Evolutionary conservation across 2,113 vertebrate genomes (phyloP), one percentile per base, ranked within the genome.

Genomic region (Euleptes europaea): DNA sequence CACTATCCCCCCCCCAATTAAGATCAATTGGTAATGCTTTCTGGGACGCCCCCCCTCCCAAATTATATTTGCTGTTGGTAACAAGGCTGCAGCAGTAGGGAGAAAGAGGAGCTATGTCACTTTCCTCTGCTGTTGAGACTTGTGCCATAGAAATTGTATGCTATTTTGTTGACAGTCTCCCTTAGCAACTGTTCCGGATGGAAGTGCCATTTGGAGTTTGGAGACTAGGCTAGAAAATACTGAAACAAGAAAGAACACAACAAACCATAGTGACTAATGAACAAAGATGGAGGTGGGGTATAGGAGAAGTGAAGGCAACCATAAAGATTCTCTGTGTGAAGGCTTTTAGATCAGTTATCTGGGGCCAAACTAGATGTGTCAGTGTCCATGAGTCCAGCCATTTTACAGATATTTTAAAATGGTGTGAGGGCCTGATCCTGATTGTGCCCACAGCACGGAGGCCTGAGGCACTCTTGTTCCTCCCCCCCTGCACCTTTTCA

Each of bases 281-380:
- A 38, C 4, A 38, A 78, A 67, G 67, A 11, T 19, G 35, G 14
- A 69, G 31, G 8, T 15, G 13, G 7, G n/a, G 31, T 13, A 66
- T 67, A 74, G 70, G 54, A 33, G 3, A 57, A 70, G 26, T 47
- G 11, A n/a, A 66, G 21, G 40, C 23, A 14, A 63, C 21, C 33
- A 31, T 90, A 87, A 60, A 33, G 82, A 19, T 54, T 6, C 75
- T 89, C 44, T 89, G 17, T 47, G 12, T 71, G 19, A 1, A 57
- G 77, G 23, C 72, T 85, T 90, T 63, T 82, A 66, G 9, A 14
- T 88, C n/a, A 40, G 65, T 66, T 80, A 31, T 80, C 54, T 31
- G 26, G 9, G 60, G 60, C 6, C 60, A 63, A 10, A 63, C 60
- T 63, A 28, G 23, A 26, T 28, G 26, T 26, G 60, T 28, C 7